Conservation (phyloP, 64 coral and sea anemone genomes). For the Stichodactyla mertensii region DNA sequence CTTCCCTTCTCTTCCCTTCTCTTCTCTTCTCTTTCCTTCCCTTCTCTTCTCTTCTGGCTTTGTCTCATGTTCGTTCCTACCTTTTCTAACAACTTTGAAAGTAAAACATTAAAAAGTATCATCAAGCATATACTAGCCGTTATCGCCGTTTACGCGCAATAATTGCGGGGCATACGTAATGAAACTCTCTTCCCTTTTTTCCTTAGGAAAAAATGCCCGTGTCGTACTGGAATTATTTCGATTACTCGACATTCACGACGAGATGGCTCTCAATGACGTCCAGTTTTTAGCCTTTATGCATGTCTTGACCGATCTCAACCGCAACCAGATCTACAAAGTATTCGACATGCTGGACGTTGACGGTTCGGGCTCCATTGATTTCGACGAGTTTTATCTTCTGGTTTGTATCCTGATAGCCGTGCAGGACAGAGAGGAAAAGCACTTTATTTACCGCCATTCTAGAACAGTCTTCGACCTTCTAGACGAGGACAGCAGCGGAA, state of each 20-base stretch:
- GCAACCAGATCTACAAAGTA: constrained; percentile 89
- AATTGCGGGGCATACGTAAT: not conserved
- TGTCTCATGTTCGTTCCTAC: not conserved
- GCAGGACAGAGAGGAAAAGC: constrained; percentile 86
- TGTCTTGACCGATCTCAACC: constrained; percentile 68
- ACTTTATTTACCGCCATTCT: constrained; percentile 96
- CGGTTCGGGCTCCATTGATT: constrained; percentile 88
- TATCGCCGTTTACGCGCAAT: not conserved
- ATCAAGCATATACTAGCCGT: too few relatives aligned
- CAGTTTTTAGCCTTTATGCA: constrained; percentile 94
- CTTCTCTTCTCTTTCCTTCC: too few relatives aligned
- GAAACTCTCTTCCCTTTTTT: not conserved
- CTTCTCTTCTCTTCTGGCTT: not conserved
- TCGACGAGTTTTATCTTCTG: constrained; percentile 93
- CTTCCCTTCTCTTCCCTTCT: too few relatives aligned
- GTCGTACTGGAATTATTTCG: constrained; percentile 78
- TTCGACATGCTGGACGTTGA: constrained; percentile 98
- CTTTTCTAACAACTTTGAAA: not conserved
- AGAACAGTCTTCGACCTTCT: constrained; percentile 92
- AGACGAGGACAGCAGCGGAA: constrained; percentile 92
- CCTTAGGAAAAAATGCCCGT: constrained; percentile 61
- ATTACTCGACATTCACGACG: constrained; percentile 77
- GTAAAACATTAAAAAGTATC: too few relatives aligned
- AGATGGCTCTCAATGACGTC: constrained; percentile 88
- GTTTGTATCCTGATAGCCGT: constrained; percentile 92